Percentiles rank a stretch among this genome's conserved stretches.
Evolutionary conservation across 2,113 vertebrate genomes (phyloP).

Genomic region (Psittacula cyanocephala): DNA sequence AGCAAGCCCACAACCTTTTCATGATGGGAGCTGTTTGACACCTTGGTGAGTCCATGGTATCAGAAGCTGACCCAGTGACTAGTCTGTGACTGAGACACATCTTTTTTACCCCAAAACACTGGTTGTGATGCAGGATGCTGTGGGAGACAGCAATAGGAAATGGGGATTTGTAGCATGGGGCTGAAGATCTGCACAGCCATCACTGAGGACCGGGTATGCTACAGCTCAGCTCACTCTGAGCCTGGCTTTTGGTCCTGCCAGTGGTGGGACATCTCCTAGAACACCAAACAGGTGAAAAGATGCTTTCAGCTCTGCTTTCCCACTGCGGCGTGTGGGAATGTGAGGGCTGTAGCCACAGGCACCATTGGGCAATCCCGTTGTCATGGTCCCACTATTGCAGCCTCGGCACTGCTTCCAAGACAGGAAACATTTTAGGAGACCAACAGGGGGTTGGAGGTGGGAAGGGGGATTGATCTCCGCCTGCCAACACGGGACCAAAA

Average conservation of each 20-base stretch:
- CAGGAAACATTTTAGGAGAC: not conserved
- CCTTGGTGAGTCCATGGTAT: not conserved
- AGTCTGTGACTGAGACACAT: not conserved
- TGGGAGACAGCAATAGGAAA: not conserved
- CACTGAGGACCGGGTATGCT: not conserved
- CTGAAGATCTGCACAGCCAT: not conserved
- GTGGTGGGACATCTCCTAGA: not conserved
- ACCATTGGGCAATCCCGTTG: not conserved
- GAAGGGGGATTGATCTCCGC: not conserved
- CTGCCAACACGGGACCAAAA: not conserved
- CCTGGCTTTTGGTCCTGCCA: not conserved
- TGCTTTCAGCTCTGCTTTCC: not conserved
- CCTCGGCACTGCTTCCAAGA: not conserved
- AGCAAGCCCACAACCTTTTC: not conserved
- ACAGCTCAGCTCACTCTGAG: not conserved
- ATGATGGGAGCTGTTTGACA: not conserved
- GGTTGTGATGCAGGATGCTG: not conserved
- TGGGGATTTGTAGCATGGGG: not conserved
- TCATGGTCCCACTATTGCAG: not conserved
- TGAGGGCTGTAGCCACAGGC: fast-evolving
- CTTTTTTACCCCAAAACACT: not conserved
- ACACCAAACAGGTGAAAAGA: fast-evolving
- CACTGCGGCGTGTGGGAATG: fast-evolving
- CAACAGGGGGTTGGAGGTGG: fast-evolving
- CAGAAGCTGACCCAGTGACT: not conserved